phyloP scores from a whole-genome alignment of 2,113 vertebrate species.

The Paraplagusia blochii region DNA sequence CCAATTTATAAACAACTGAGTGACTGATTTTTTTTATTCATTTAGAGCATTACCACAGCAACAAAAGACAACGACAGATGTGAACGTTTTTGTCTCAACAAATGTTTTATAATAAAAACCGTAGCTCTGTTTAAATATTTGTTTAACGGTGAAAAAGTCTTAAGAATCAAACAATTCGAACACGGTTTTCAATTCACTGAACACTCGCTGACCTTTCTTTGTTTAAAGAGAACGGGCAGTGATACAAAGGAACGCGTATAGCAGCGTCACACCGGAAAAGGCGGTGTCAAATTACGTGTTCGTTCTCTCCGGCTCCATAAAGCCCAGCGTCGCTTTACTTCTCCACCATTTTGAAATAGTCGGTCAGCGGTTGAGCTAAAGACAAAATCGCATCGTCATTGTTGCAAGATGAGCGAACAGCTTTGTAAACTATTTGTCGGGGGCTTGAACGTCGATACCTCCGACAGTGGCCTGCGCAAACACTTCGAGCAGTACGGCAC shows the following conservation, averaged over 20 bases:
- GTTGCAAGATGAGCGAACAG: conserved; percentile 83
- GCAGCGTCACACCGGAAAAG: conserved; percentile 34
- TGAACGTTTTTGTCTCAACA: too few species aligned
- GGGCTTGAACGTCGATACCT: conserved; percentile 93
- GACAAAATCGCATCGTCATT: not conserved
- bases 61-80: too few species aligned
- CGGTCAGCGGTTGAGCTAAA: accelerated
- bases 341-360: conserved; percentile 53
- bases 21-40: too few species aligned
- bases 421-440: conserved; percentile 97
- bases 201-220: too few species aligned
- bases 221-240: too few species aligned
- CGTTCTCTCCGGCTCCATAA: conserved; percentile 25
- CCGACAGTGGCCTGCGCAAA: conserved; percentile 89
- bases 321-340: not conserved
- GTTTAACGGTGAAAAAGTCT: too few species aligned
- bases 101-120: too few species aligned
- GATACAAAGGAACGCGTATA: not conserved
- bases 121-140: too few species aligned
- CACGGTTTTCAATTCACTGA: too few species aligned
- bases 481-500: conserved; percentile 91
- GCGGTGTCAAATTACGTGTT: not conserved
- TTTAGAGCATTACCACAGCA: too few species aligned
- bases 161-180: too few species aligned
- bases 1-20: too few species aligned